phyloP scores from a whole-genome alignment of 2,113 vertebrate species.

The Takifugu flavidus region DNA sequence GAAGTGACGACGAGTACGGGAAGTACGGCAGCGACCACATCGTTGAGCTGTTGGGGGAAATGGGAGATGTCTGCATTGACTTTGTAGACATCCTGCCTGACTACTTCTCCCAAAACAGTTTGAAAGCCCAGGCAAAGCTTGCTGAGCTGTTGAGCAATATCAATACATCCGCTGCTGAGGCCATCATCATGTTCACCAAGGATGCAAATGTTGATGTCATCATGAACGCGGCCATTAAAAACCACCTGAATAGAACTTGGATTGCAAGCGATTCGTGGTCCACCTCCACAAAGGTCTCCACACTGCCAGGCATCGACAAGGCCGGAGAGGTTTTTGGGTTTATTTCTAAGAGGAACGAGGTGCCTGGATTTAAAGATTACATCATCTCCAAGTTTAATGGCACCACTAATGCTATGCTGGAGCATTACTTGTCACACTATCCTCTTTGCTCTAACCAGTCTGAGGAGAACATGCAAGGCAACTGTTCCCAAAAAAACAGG shows the following conservation, averaged over 20 bases:
- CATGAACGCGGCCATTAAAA: slow-evolving; percentile 24
- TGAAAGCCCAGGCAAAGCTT: accelerated
- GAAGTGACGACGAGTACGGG: slow-evolving; percentile 65
- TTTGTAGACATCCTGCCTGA: slow-evolving; percentile 46
- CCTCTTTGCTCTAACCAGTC: slow-evolving; percentile 5
- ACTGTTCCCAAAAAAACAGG: not conserved
- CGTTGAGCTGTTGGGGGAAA: not conserved
- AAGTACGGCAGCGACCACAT: slow-evolving; percentile 50
- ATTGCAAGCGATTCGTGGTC: slow-evolving; percentile 64
- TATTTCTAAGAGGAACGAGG: slow-evolving; percentile 24
- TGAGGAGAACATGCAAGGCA: not conserved
- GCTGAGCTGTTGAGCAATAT: slow-evolving; percentile 2
- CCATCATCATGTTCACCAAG: slow-evolving; percentile 57
- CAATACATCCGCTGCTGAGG: slow-evolving; percentile 38
- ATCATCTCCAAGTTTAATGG: slow-evolving; percentile 21
- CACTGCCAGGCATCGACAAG: slow-evolving; percentile 10
- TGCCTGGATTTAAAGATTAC: slow-evolving; percentile 55
- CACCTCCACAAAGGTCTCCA: not conserved
- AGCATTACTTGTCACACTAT: not conserved
- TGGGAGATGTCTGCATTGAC: slow-evolving; percentile 34
- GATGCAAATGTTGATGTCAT: slow-evolving; percentile 23
- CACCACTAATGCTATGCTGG: not conserved
- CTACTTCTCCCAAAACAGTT: slow-evolving; percentile 12
- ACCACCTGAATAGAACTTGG: slow-evolving; percentile 54
- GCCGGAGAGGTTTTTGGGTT: slow-evolving; percentile 53